Percentiles rank a stretch among this genome's conserved stretches.
phyloP scores from a whole-genome alignment of 2,888 invertebrate genomes.

The Troides helena region DNA sequence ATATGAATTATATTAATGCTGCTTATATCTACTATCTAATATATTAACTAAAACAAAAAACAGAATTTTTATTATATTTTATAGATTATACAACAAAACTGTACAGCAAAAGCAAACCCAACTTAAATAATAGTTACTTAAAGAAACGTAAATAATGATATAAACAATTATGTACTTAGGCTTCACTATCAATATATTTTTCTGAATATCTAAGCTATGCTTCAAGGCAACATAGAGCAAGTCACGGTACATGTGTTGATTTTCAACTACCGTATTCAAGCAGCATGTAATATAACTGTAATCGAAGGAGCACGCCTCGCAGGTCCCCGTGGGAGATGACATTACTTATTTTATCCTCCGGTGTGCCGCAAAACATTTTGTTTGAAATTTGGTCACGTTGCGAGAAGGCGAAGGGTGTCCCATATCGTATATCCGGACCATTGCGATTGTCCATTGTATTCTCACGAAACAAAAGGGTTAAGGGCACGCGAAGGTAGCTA shows the following conservation, averaged over 20 bases:
- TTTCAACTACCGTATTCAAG: slow-evolving; percentile 28
- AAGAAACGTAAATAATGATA: too few relatives aligned
- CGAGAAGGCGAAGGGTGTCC: slow-evolving; percentile 60
- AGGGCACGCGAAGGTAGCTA: slow-evolving; percentile 61
- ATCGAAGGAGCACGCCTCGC: slow-evolving; percentile 42
- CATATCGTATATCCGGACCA: slow-evolving; percentile 73
- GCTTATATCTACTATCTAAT: too few relatives aligned
- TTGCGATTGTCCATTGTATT: slow-evolving; percentile 76
- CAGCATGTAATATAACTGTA: slow-evolving; percentile 28
- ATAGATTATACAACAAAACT: too few relatives aligned
- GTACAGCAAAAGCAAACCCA: too few relatives aligned
- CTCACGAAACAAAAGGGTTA: slow-evolving; percentile 76
- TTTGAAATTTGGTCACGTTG: slow-evolving; percentile 78
- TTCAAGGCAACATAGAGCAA: neutral
- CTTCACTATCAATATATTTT: neutral
- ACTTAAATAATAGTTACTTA: too few relatives aligned
- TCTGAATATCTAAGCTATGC: neutral
- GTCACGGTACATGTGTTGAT: slow-evolving; percentile 10
- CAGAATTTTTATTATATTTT: too few relatives aligned
- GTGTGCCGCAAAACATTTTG: slow-evolving; percentile 69
- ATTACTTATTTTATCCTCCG: slow-evolving; percentile 68
- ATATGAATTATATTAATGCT: too few relatives aligned
- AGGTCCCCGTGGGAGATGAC: slow-evolving; percentile 60
- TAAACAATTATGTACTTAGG: too few relatives aligned
- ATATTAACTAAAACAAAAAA: too few relatives aligned